Evolutionary conservation across 2,888 invertebrate genomes (phyloP), one percentile per base, ranked within the genome.

Genomic region (Meloe dianella): DNA sequence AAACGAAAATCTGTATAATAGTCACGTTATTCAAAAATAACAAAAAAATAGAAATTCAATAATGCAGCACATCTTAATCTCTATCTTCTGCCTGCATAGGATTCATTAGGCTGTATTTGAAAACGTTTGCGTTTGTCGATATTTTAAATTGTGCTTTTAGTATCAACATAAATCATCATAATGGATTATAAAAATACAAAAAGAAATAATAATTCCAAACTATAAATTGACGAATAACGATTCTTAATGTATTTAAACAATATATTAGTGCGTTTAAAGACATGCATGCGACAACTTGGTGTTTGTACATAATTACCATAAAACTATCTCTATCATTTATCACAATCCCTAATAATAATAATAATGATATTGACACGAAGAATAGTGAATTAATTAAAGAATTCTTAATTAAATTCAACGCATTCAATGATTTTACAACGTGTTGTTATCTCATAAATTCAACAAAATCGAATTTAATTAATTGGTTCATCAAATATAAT

Each of bases 401-500:
- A 9, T 47, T 47, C 9, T 17, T 20, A 47, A 47, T 47, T 20
- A 7, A 17, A 47, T 47, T 20, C 9, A 47, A 47, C 17, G 17
- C 47, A 47, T 17, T 17, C 17, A 47, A 47, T 47, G 47, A 41
- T 51, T 61, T 64, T 20, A 47, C 57, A 14, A 64, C 61, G 5
- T 67, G 67, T 20, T 61, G 60, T 27, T 67, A 67, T 30, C 32
- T 64, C 7, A 67, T 47, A 20, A 47, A 47, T 47, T 47, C 47
- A 20, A 47, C 47, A 17, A 47, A 47, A 20, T 47, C 20, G 9
- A 20, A 47, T 14, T 54, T 57, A 17, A 61, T 64, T 8, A 64
- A 58, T 27, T 61, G 63, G 67, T 57, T 67, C 8, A 61, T 67
- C 8, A 30, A 57, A 17, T 51, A 67, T 30, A 67, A 64, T 38